Evolutionary conservation across 2,888 invertebrate genomes (phyloP), one percentile per base, ranked within the genome.

Genomic region (Notodonta ziczac): DNA sequence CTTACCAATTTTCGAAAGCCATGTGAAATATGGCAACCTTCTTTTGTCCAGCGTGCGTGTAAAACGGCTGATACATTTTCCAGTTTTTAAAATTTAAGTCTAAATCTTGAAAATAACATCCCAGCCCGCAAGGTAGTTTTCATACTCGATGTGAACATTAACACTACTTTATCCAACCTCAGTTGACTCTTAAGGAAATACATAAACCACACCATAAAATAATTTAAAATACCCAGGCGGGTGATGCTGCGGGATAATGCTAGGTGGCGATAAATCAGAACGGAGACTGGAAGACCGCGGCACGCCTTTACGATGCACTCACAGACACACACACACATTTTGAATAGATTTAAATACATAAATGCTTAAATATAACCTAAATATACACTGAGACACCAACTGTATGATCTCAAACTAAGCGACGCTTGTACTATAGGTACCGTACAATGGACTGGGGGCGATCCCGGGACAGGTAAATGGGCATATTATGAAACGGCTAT

Each of bases 201-300:
- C 56, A 75, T 75, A 75, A 75, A 75, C 73, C 70, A 75, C 70
- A 68, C 77, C 74, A 73, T 80, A 77, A 77, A 75, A 77, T 78
- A 80, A 80, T 80, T 80, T 78, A 77, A 77, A 75, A 74, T 71
- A 67, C 74, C 74, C 74, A 66, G 53, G 75, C 74, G 74, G 72
- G 72, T 70, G 77, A 79, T 72, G 72, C 74, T 73, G 76, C 63
- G 66, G 71, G 73, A 70, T 63, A 67, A 62, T 67, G 70, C 78
- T 74, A 76, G 81, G 61, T 58, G 10, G 60, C 64, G 57, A 82
- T 82, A 81, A 81, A 82, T 82, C 79, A 79, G 74, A 59, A 60
- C 58, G 56, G 59, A 7, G n/a, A 35, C 35, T 14, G 35, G 35
- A 24, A 52, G n/a, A 50, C 50, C 35, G 54, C 6, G 73, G 65